Conservation (phyloP, 2,113 vertebrate species). For the Protobothrops flavoviridis region DNA sequence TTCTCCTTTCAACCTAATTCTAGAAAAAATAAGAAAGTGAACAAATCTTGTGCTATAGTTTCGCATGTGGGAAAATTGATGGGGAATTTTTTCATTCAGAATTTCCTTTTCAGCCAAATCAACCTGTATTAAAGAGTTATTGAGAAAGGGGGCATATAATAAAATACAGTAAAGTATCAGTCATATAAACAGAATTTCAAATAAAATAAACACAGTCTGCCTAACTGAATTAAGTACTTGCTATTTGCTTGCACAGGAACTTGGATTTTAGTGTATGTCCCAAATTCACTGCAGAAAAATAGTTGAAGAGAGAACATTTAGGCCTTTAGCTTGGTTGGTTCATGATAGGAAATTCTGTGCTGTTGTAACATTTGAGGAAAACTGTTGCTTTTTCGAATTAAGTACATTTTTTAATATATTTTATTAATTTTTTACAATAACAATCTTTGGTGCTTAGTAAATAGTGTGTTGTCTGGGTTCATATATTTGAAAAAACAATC, state of each 20-base stretch:
- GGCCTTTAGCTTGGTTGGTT: not conserved
- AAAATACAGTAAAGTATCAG: not conserved
- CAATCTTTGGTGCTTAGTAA: too few species aligned
- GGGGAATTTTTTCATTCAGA: not conserved
- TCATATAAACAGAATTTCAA: not conserved
- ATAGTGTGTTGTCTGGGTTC: too few species aligned
- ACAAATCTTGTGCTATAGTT: not conserved
- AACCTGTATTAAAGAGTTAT: not conserved
- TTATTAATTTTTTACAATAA: too few species aligned
- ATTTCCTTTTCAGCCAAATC: not conserved
- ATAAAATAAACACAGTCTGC: not conserved
- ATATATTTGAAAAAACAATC: too few species aligned
- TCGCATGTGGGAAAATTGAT: not conserved
- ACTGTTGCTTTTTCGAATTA: not conserved
- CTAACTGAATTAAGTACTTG: not conserved
- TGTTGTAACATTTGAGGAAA: not conserved
- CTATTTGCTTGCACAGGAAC: not conserved
- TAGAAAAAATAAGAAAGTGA: not conserved
- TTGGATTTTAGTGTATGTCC: not conserved
- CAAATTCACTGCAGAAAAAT: not conserved
- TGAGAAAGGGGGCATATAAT: not conserved
- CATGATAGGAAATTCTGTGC: not conserved
- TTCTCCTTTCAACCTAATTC: not conserved
- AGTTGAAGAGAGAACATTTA: not conserved
- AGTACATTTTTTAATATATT: not conserved